These are phyloP conservation scores for Callocephalon fimbriatum DNA, from an alignment of 2,113 vertebrate genomes.

Conservation along the genomic window DNA sequence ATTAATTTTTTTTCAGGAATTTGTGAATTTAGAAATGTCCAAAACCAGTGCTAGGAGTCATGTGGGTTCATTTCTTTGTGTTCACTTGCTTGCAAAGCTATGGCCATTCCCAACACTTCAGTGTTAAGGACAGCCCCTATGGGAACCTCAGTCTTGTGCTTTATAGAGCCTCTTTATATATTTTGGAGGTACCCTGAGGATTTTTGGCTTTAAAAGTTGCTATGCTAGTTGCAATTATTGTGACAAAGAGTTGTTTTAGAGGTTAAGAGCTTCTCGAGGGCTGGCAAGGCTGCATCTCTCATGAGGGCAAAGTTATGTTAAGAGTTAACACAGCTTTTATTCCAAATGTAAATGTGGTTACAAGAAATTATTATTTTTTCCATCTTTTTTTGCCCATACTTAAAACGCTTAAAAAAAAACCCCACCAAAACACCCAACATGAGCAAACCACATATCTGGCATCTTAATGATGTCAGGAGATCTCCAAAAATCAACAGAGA, in stretches of 20 bases:
- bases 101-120: rapidly evolving
- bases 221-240: constrained; percentile 38
- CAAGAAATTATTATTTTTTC: constrained; percentile 51
- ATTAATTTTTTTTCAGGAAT: not conserved
- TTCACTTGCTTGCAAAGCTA: not conserved
- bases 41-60: not conserved
- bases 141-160: not conserved
- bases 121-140: not conserved
- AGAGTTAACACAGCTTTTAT: constrained; percentile 63
- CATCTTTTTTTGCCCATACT: constrained; percentile 57
- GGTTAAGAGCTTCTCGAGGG: constrained; percentile 17
- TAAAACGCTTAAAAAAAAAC: constrained; percentile 3
- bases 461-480: constrained; percentile 49
- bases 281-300: constrained; percentile 33
- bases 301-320: constrained; percentile 45
- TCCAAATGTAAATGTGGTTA: constrained; percentile 48
- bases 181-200: constrained; percentile 24
- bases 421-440: not conserved
- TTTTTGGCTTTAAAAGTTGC: constrained; percentile 35
- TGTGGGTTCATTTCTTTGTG: not conserved
- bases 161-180: not conserved
- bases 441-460: constrained; percentile 63
- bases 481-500: constrained; percentile 44
- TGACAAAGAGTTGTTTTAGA: constrained; percentile 36
- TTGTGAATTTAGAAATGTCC: not conserved